Conservation (phyloP, 2,888 invertebrate genomes). For the Dendrolimus houi region DNA sequence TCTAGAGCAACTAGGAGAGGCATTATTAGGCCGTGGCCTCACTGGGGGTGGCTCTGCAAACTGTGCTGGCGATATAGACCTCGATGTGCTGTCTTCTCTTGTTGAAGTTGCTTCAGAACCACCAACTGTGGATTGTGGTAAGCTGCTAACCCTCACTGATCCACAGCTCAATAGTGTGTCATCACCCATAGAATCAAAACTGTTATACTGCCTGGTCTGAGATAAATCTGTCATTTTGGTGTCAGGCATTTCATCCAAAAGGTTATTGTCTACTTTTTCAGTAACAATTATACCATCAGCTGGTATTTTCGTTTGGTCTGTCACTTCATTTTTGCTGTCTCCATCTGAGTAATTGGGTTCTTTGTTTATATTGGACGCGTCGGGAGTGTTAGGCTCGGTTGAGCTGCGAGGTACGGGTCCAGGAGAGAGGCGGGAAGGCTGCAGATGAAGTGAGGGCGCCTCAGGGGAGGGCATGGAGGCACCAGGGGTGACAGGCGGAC, state of each 20-base stretch:
- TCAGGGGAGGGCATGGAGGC: slow-evolving; percentile 50
- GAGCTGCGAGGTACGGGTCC: slow-evolving; percentile 36
- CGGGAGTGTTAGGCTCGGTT: slow-evolving; percentile 47
- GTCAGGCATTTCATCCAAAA: slow-evolving; percentile 69
- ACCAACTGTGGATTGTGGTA: slow-evolving; percentile 52
- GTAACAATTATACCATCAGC: slow-evolving; percentile 67
- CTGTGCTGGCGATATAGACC: slow-evolving; percentile 64
- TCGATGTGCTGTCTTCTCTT: slow-evolving; percentile 60
- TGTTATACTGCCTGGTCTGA: slow-evolving; percentile 66
- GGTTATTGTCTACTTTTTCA: slow-evolving; percentile 64
- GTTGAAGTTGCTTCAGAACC: slow-evolving; percentile 50
- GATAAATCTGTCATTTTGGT: slow-evolving; percentile 72
- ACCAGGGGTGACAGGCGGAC: slow-evolving; percentile 63
- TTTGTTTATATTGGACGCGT: slow-evolving; percentile 49
- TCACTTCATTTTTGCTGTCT: slow-evolving; percentile 46
- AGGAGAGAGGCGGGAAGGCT: slow-evolving; percentile 37
- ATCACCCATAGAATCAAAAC: slow-evolving; percentile 70
- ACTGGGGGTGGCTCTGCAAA: slow-evolving; percentile 67
- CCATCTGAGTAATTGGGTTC: slow-evolving; percentile 53
- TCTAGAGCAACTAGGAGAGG: slow-evolving; percentile 66
- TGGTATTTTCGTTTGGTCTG: slow-evolving; percentile 56
- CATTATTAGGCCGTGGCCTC: slow-evolving; percentile 44
- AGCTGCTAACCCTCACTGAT: slow-evolving; percentile 54
- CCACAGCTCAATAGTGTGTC: slow-evolving; percentile 64
- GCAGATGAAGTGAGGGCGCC: slow-evolving; percentile 21